Base-by-base conservation (phyloP, 2,888 invertebrate species). In the Pseudococcus viburni region DNA sequence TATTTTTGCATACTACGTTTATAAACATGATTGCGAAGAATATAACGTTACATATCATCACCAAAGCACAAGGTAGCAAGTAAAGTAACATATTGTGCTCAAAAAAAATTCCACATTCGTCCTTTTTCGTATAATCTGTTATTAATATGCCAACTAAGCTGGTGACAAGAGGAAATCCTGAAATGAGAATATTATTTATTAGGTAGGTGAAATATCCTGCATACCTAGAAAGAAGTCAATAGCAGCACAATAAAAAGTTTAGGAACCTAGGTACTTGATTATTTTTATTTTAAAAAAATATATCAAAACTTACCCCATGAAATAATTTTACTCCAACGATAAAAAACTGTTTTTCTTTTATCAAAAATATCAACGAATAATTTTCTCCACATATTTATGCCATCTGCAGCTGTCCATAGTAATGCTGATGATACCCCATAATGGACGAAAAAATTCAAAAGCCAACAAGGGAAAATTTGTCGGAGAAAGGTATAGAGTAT, bases 321-420 rank as follows among this genome's bases (percentile, higher is more conserved):
- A 51, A 88, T 26, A 11, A 88, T 88, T 55, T 83, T 83, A 55
- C 59, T 55, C 55, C 80, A 55, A 7, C 42, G 80, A 51, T 83
- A 88, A 33, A 88, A 88, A 19, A 59, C 80, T 1, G 46, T 46
- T 83, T 80, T 80, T 12, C 11, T 80, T 22, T 51, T 83, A 39
- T 88, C 80, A 42, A 88, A 88, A 11, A 88, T 51, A 83, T 88
- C 88, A 5, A 48, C 39, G 8, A 88, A 88, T n/a, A 88, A 19
- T 80, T 80, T 88, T 59, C 88, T 46, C 88, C 88, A 88, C 88
- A 88, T 88, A 88, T 88, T 88, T 48, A 88, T 83, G 6, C 88
- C 88, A 59, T 88, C 88, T 26, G 51, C 73, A n/a, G 88, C 83
- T n/a, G 83, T 83, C 88, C 88, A 88, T 11, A 88, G 33, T 42